Evolutionary conservation across 1,140 invertebrate species (phyloP).

Genomic region (Hyles vespertilio): DNA sequence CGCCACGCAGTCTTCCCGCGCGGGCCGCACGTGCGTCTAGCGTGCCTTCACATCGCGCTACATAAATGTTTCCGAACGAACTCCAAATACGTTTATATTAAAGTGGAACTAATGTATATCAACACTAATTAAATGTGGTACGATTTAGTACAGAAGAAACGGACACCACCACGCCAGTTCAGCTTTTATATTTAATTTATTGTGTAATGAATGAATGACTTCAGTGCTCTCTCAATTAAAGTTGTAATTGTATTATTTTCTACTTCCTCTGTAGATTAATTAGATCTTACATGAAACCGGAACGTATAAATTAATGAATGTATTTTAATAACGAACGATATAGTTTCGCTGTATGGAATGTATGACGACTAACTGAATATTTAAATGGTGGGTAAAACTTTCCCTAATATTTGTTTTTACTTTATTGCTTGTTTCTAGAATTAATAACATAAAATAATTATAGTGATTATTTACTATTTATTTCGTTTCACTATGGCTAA

Average conservation of each 20-base stretch:
- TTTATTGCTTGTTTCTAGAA: not conserved
- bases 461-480: too few relatives aligned
- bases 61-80: slow-evolving; percentile 33
- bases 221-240: slow-evolving; percentile 54
- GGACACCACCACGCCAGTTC: slow-evolving; percentile 15
- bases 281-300: slow-evolving; percentile 64
- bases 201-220: slow-evolving; percentile 40
- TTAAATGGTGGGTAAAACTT: slow-evolving; percentile 57
- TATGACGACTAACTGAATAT: slow-evolving; percentile 40
- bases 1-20: slow-evolving; percentile 75
- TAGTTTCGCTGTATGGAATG: slow-evolving; percentile 37
- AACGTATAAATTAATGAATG: slow-evolving; percentile 51
- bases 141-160: slow-evolving; percentile 31
- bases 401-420: slow-evolving; percentile 3
- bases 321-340: slow-evolving; percentile 23
- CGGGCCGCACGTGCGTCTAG: slow-evolving; percentile 67
- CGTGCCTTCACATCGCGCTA: slow-evolving; percentile 42
- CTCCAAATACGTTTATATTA: slow-evolving; percentile 34
- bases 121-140: slow-evolving; percentile 15
- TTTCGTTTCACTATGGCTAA: too few relatives aligned
- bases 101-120: slow-evolving; percentile 26
- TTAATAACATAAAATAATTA: too few relatives aligned
- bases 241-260: slow-evolving; percentile 62
- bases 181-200: slow-evolving; percentile 19
- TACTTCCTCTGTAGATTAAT: slow-evolving; percentile 61